A percentile compares a stretch with the other conserved stretches of the same genome.
Conservation (phyloP, 2,113 vertebrate genomes). For the Coregonus clupeaformis region DNA sequence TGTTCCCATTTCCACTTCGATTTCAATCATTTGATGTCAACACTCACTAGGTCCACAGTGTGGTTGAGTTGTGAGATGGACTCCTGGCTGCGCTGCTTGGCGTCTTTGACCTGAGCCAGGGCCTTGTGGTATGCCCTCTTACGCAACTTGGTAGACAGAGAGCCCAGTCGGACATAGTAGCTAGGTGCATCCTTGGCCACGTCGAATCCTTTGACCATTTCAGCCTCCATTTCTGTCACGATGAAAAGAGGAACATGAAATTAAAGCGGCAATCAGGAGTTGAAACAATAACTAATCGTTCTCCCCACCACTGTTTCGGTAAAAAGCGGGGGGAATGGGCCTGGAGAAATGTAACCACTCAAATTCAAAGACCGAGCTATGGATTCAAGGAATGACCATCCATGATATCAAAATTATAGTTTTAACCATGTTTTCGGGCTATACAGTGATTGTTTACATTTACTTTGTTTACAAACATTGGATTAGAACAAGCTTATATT, state of each 20-base stretch:
- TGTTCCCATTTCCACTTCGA: background rate
- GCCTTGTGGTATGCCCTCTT: conserved; percentile 76
- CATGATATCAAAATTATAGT: too few species aligned
- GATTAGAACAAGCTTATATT: too few species aligned
- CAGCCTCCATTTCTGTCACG: conserved; percentile 70
- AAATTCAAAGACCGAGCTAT: too few species aligned
- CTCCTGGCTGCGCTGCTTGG: conserved; percentile 80
- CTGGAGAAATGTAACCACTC: too few species aligned
- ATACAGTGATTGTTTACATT: too few species aligned
- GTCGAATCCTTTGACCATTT: conserved; percentile 78
- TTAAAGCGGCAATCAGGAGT: too few species aligned
- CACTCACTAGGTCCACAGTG: conserved; percentile 84
- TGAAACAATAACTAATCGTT: background rate
- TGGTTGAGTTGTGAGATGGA: conserved; percentile 83
- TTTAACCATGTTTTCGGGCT: too few species aligned
- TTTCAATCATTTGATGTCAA: background rate
- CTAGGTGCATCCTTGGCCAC: conserved; percentile 57
- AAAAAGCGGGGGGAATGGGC: too few species aligned
- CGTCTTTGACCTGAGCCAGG: conserved; percentile 67
- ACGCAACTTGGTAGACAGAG: conserved; percentile 76
- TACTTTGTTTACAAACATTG: too few species aligned
- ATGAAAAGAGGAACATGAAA: background rate
- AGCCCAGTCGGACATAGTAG: conserved; percentile 73
- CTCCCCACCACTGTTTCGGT: background rate
- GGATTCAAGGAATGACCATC: too few species aligned